Conservation (phyloP, 2,797 vertebrate species). For the Pygocentrus nattereri region DNA sequence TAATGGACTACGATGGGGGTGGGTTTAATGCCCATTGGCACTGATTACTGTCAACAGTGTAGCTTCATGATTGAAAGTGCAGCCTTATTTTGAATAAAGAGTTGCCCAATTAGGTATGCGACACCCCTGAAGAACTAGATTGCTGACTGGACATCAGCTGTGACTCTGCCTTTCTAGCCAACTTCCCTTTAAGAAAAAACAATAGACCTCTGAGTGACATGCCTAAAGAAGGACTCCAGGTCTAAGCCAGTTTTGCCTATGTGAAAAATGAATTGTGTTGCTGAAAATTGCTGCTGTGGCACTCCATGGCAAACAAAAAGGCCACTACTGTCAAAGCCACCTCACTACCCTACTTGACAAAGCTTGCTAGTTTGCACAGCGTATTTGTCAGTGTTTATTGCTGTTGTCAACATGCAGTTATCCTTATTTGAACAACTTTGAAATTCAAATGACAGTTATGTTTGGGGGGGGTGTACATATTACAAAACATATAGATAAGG, state of each 20-base stretch:
- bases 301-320: not conserved
- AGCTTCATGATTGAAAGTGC: not conserved
- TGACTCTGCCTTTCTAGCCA: constrained; percentile 22
- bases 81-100: constrained; percentile 1
- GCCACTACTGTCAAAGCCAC: not conserved
- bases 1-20: constrained; percentile 4
- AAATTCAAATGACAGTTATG: not conserved
- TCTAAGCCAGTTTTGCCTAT: not conserved
- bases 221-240: not conserved
- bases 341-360: no score
- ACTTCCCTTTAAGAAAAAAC: not conserved
- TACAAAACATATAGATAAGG: not conserved
- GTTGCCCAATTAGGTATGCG: constrained; percentile 50
- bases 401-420: not conserved
- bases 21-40: not conserved
- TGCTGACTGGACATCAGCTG: constrained; percentile 13
- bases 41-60: not conserved
- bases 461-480: not conserved
- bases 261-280: not conserved
- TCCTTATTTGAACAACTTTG: not conserved
- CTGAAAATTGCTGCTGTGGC: no score
- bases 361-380: no score
- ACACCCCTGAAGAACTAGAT: constrained; percentile 62
- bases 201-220: constrained; percentile 7
- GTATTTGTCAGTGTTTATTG: not conserved